A percentile compares a stretch with the other conserved stretches of the same genome.
Evolutionary conservation across 2,888 invertebrate genomes (phyloP).

Genomic region (Nematopogon swammerdamellus): DNA sequence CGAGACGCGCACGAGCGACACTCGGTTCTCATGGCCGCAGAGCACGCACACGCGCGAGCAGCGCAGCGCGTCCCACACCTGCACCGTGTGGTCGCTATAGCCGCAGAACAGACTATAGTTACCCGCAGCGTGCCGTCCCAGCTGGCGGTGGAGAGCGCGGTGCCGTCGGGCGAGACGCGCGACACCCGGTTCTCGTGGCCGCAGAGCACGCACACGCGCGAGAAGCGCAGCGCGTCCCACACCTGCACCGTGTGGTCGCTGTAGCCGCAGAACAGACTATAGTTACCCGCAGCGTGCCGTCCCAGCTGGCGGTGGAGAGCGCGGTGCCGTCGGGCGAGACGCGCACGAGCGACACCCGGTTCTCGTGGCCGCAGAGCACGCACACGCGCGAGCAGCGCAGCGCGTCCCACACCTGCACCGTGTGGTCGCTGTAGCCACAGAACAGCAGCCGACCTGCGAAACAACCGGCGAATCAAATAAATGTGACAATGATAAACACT

Average conservation of each 20-base stretch:
- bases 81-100: conserved; percentile 97
- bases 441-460: conserved; percentile 81
- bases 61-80: conserved; percentile 98
- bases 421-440: conserved; percentile 98
- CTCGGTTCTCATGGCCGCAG: conserved; percentile 95
- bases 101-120: conserved; percentile 78
- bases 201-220: conserved; percentile 84
- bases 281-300: conserved; percentile 78
- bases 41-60: conserved; percentile 85
- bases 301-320: conserved; percentile 97
- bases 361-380: conserved; percentile 93
- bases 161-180: conserved; percentile 94
- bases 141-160: conserved; percentile 94
- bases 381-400: conserved; percentile 89
- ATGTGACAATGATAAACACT: no score
- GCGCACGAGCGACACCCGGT: conserved; percentile 87
- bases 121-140: conserved; percentile 88
- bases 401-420: conserved; percentile 98
- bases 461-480: no score
- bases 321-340: conserved; percentile 98
- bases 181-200: conserved; percentile 96
- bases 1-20: conserved; percentile 87
- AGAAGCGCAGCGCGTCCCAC: conserved; percentile 97
- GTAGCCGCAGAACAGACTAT: conserved; percentile 87
- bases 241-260: conserved; percentile 98